Base-by-base conservation (phyloP, 2,888 invertebrate species). In the Dicyrtoma fusca region DNA sequence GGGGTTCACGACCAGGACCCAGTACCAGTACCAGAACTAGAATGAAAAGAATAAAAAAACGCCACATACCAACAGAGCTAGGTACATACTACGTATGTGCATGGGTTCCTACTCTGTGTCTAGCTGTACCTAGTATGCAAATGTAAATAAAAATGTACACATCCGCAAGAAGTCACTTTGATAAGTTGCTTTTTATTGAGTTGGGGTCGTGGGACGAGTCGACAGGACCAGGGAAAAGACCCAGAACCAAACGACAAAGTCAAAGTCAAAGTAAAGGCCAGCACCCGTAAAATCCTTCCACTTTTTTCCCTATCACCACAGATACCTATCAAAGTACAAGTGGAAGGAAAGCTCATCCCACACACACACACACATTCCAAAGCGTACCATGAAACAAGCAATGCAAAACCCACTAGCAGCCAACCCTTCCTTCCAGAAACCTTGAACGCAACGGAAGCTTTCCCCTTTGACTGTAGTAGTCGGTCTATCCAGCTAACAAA, bases 111-210 rank as follows among this genome's bases (percentile, higher is more conserved):
- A n/a, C 34, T 34, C 34, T 34, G 4, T 34, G n/a, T 34, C 34
- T 8, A 34, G 34, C 34, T 34, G 4, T 8, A 34, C 34, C 34
- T 3, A 57, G n/a, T 61, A 61, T 61, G 42, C 61, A 61, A 61
- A 61, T 61, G 61, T 61, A 61, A 61, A 61, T 61, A 44, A 8
- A 44, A 17, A 10, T 14, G 17, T 25, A 57, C 13, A 17, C 34
- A 44, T 6, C n/a, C 19, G 61, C 2, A 19, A 61, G 44, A 57
- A 61, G 61, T 61, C 61, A 61, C 21, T 61, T 61, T 34, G 34
- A 61, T 61, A 61, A 61, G 61, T 61, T 61, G 44, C 42, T 55
- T 26, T n/a, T 66, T 66, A 66, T 66, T 66, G 66, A 66, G 53
- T 66, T 66, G 66, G 66, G 66, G 66, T 66, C 66, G 61, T 19